Evolutionary conservation across 2,113 vertebrate genomes (phyloP), one percentile per base, ranked within the genome.

Genomic region (Salvelinus namaycush): DNA sequence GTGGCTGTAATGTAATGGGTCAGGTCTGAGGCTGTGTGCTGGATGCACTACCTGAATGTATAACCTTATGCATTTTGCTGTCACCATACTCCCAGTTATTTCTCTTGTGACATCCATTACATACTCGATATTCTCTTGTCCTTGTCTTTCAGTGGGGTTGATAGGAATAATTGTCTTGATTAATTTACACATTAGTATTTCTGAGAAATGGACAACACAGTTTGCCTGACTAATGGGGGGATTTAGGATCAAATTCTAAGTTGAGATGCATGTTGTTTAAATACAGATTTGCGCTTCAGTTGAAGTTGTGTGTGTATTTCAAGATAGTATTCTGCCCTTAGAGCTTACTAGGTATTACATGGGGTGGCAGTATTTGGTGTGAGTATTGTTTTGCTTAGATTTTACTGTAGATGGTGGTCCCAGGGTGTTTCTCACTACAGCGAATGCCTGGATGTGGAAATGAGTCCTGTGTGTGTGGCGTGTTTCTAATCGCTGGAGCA

Each of bases 31-130:
- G 51, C 92, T 95, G 94, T 95, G 92, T 92, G 93, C 92, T 91
- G 89, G 90, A 93, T 92, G 91, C 93, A 92, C 90, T 91, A 85
- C 93, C 92, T 90, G 95, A 96, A 95, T 96, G 94, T 90, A 95
- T 96, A 95, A 95, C 95, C 93, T 96, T 94, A 91, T 22, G 34
- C 66, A 57, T 78, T 78, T 77, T 39, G 3, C 59, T 26, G 24
- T 29, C 62, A 34, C 29, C 64, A 22, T 13, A 18, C 18, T 11
- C 39, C 39, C 39, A 44, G 39, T 44, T 44, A 11, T 44, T 44
- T 44, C 39, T 72, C 20, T 70, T 34, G 73, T 65, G n/a, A 72
- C 34, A 72, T 76, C 62, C 68, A 34, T 57, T 78, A 12, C 67
- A 60, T 81, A 65, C 73, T 49, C 34, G 27, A 75, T 73, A 75